These are phyloP conservation scores for Porites lobata DNA, from an alignment of 92 coral and sea anemone genomes.

Conservation along the genomic window DNA sequence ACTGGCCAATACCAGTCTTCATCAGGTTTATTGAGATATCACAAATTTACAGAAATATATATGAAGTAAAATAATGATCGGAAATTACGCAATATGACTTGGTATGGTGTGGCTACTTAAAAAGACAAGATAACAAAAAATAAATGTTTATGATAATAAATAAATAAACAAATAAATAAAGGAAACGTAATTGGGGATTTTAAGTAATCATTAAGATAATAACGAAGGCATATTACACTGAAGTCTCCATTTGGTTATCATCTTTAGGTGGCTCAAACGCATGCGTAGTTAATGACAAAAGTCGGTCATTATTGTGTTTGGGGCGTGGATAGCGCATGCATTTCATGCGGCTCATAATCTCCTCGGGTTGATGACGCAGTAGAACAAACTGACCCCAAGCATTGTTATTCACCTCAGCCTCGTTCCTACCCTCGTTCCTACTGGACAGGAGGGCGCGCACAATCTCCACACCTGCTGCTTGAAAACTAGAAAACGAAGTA, in stretches of 20 bases:
- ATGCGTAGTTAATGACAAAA: background rate
- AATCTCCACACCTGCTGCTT: constrained; percentile 8
- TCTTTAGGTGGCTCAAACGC: background rate
- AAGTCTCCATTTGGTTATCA: constrained; percentile 14
- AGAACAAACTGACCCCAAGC: constrained; percentile 9
- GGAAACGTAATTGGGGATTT: too few species aligned
- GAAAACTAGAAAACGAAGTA: background rate
- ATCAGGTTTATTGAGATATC: too few species aligned
- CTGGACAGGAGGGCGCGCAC: background rate
- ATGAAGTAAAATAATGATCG: too few species aligned
- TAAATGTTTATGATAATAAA: too few species aligned
- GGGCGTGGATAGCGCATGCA: constrained; percentile 22
- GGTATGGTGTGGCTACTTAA: too few species aligned
- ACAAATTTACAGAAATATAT: too few species aligned
- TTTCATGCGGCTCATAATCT: constrained; percentile 26
- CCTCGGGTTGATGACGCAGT: constrained; percentile 15
- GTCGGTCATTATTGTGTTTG: background rate
- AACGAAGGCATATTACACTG: background rate
- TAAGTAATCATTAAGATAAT: too few species aligned
- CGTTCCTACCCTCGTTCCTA: constrained; percentile 2
- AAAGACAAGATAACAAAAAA: too few species aligned
- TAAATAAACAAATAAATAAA: too few species aligned
- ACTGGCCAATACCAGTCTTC: too few species aligned
- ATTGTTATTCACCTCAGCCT: background rate
- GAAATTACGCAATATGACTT: too few species aligned